Conservation (phyloP, 2,797 vertebrate genomes). For the Lagothrix lagotricha region DNA sequence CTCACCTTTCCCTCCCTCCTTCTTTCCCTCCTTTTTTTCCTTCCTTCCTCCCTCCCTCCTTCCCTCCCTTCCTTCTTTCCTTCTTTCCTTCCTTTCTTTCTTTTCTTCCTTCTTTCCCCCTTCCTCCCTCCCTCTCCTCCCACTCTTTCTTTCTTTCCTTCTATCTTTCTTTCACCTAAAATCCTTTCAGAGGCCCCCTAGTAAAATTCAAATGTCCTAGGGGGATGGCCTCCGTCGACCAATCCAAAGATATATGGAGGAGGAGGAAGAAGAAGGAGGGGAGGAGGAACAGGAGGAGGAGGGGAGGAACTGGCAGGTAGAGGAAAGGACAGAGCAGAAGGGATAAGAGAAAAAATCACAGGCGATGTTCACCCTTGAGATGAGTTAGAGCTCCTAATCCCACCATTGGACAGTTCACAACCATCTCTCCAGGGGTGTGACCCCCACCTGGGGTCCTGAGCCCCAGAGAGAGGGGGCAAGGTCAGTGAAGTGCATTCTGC, state of each 20-base stretch:
- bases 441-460: not conserved
- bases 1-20: no score
- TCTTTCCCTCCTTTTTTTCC: not conserved
- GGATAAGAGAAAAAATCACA: not conserved
- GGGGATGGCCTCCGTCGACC: not conserved
- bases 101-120: accelerated
- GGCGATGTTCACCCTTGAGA: not conserved
- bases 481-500: not conserved
- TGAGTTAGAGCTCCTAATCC: not conserved
- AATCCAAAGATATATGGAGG: not conserved
- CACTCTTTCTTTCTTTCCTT: not conserved
- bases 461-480: not conserved
- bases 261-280: not conserved
- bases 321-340: not conserved
- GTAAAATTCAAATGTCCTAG: not conserved
- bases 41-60: not conserved
- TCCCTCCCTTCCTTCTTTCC: accelerated
- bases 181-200: not conserved
- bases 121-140: no score
- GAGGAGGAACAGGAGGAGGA: not conserved
- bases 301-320: not conserved
- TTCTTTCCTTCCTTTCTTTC: not conserved
- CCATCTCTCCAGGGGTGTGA: not conserved
- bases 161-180: not conserved
- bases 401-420: not conserved